Conservation (phyloP, 2,888 invertebrate species). For the Eretmocerus hayati region DNA sequence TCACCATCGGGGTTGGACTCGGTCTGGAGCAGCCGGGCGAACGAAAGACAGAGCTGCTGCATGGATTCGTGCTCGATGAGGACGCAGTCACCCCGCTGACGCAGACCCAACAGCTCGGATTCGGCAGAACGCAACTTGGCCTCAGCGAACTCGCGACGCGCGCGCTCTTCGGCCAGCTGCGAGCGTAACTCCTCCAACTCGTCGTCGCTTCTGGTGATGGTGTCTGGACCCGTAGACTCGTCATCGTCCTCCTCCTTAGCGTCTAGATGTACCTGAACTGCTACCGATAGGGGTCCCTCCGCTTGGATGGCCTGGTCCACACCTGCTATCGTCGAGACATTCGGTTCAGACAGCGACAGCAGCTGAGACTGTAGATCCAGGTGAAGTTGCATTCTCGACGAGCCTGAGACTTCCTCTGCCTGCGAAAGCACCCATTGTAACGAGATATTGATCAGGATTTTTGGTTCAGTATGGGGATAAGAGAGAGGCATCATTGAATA, state of each 20-base stretch:
- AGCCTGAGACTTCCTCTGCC: not conserved
- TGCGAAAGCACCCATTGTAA: too few species aligned
- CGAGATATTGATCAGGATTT: too few species aligned
- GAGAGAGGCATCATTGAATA: too few species aligned
- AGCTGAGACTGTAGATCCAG: conserved; percentile 37
- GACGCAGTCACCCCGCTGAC: conserved; percentile 35
- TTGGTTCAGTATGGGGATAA: too few species aligned
- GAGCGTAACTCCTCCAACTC: conserved; percentile 30
- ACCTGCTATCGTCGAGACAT: too few species aligned
- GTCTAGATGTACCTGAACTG: not conserved
- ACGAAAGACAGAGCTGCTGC: conserved; percentile 36
- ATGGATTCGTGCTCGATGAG: conserved; percentile 37
- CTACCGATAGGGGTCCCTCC: not conserved
- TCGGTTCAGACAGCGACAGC: conserved; percentile 20
- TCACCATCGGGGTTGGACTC: too few species aligned
- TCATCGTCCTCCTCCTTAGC: conserved; percentile 4
- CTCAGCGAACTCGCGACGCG: conserved; percentile 35
- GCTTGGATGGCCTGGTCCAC: not conserved
- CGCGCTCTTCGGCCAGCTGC: conserved; percentile 35
- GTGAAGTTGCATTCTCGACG: conserved; percentile 29
- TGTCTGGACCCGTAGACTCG: not conserved
- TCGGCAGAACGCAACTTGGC: conserved; percentile 31
- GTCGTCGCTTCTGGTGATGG: conserved; percentile 22
- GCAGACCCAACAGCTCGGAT: conserved; percentile 29
- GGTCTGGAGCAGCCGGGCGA: conserved; percentile 34